Evolutionary conservation across 2,797 vertebrate genomes (phyloP).

Genomic region (Thunnus albacares): DNA sequence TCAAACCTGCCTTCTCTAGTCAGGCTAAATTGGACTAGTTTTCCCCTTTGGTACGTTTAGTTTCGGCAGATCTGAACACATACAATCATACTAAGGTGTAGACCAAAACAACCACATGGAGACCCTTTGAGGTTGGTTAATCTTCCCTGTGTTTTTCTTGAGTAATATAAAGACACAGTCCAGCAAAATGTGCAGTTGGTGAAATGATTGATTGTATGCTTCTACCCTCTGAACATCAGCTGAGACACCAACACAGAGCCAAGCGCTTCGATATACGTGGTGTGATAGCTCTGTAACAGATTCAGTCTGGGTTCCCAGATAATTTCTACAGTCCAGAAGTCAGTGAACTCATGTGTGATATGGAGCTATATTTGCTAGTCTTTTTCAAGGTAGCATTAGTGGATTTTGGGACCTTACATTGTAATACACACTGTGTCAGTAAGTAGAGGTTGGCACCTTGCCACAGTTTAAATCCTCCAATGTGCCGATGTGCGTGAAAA

Average conservation of each 20-base stretch:
- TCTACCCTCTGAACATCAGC: neutral
- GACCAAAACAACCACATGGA: neutral
- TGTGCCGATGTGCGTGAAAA: conserved; percentile 21
- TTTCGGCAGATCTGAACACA: neutral
- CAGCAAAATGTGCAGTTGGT: neutral
- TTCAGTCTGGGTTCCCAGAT: neutral
- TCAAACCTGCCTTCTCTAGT: neutral
- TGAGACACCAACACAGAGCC: neutral
- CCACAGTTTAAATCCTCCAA: conserved; percentile 15
- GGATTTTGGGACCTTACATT: neutral
- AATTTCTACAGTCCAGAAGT: neutral
- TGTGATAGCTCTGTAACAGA: neutral
- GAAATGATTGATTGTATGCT: neutral
- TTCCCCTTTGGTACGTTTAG: neutral
- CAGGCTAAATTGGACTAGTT: neutral
- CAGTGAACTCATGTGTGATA: neutral
- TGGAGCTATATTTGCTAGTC: neutral
- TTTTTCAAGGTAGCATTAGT: neutral
- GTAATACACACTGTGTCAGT: neutral
- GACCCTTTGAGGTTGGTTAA: neutral
- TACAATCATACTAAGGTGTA: neutral
- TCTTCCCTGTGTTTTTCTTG: neutral
- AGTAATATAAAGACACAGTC: neutral
- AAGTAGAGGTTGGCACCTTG: neutral
- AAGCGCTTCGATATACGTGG: neutral